A percentile compares a stretch with the other conserved stretches of the same genome.
These are phyloP conservation scores for Latrodectus geometricus DNA, from an alignment of 1,140 invertebrate species.

Conservation along the genomic window DNA sequence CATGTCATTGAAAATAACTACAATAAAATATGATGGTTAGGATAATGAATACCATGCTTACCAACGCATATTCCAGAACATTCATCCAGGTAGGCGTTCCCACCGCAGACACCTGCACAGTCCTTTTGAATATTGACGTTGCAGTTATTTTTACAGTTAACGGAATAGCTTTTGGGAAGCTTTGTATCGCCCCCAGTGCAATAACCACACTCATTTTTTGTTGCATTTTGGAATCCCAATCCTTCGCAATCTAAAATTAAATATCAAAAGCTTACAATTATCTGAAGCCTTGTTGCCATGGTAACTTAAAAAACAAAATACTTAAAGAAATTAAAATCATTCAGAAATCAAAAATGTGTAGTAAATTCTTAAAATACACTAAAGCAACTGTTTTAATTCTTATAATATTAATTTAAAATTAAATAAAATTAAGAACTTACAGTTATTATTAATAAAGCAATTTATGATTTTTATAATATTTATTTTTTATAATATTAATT, in stretches of 20 bases:
- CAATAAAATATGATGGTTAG: not conserved
- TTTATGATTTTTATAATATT: too few relatives aligned
- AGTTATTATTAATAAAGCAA: too few relatives aligned
- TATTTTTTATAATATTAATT: too few relatives aligned
- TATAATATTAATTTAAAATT: too few relatives aligned
- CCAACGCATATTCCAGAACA: constrained; percentile 63
- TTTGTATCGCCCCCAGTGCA: constrained; percentile 64
- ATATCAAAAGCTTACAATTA: not conserved
- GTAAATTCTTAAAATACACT: too few relatives aligned
- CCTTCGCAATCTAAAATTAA: constrained; percentile 58
- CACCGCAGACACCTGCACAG: constrained; percentile 63
- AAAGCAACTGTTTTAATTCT: too few relatives aligned
- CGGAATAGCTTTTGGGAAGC: constrained; percentile 62
- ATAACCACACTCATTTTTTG: constrained; percentile 64
- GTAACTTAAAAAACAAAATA: too few relatives aligned
- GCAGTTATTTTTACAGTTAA: constrained; percentile 63
- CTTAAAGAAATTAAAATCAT: too few relatives aligned
- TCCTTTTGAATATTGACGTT: constrained; percentile 54
- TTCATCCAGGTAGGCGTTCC: constrained; percentile 64
- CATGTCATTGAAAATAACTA: not conserved
- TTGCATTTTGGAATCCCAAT: constrained; percentile 63
- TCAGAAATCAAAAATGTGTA: too few relatives aligned
- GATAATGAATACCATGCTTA: constrained; percentile 9
- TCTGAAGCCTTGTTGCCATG: too few relatives aligned
- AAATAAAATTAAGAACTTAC: too few relatives aligned